Conservation (phyloP, 2,113 vertebrate genomes). For the Ranitomeya variabilis region DNA sequence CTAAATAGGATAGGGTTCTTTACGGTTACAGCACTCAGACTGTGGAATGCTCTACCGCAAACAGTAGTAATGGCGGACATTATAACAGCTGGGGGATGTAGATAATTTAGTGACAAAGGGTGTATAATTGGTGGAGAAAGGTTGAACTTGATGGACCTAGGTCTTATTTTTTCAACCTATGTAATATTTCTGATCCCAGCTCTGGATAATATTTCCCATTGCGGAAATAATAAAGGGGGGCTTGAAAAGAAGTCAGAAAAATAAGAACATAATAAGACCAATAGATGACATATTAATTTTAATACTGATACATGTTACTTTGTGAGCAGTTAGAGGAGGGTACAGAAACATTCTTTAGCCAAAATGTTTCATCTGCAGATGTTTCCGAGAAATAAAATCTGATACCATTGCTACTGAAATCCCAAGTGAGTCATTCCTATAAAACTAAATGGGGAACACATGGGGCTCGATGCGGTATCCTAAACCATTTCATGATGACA, state of each 20-base stretch:
- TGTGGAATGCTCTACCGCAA: too few species aligned
- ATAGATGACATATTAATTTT: not conserved
- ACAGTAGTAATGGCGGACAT: too few species aligned
- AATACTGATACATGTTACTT: not conserved
- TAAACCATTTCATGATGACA: conserved; percentile 1
- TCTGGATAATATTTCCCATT: not conserved
- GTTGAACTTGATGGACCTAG: too few species aligned
- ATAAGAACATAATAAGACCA: not conserved
- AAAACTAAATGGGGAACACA: not conserved
- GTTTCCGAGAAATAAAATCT: conserved; percentile 6
- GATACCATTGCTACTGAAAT: not conserved
- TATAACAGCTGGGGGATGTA: too few species aligned
- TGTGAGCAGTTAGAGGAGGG: not conserved
- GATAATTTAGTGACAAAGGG: too few species aligned
- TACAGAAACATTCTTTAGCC: not conserved
- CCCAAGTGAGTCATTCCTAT: not conserved
- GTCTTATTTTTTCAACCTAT: too few species aligned
- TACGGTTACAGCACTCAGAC: too few species aligned
- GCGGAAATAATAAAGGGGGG: not conserved
- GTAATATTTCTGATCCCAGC: too few species aligned
- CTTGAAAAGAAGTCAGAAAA: not conserved
- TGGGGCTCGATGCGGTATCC: not conserved
- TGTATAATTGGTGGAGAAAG: too few species aligned
- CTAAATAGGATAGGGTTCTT: too few species aligned
- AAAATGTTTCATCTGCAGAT: conserved; percentile 11